These are phyloP conservation scores for Proisotoma minuta DNA, from an alignment of 2,888 invertebrate species.

Conservation along the genomic window DNA sequence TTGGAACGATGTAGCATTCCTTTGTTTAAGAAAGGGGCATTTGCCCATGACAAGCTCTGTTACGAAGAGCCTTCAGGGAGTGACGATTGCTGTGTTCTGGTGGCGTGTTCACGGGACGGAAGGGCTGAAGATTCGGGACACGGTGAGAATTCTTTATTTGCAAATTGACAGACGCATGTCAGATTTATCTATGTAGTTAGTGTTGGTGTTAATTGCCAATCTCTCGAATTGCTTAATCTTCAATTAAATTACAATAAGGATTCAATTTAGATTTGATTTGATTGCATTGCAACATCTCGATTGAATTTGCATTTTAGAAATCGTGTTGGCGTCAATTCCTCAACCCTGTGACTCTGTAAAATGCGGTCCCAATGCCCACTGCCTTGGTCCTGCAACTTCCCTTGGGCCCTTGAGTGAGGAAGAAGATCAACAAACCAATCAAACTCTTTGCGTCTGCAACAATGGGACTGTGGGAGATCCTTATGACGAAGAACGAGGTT, in stretches of 20 bases:
- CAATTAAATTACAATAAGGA: not conserved
- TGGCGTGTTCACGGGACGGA: slow-evolving; percentile 42
- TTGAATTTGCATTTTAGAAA: slow-evolving; percentile 15
- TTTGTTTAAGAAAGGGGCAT: slow-evolving; percentile 63
- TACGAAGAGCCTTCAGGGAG: slow-evolving; percentile 60
- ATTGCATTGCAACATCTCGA: not conserved
- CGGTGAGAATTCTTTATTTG: slow-evolving; percentile 5
- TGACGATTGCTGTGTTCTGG: slow-evolving; percentile 54
- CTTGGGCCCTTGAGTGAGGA: slow-evolving; percentile 39
- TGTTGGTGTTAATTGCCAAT: too few species aligned
- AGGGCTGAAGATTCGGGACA: slow-evolving; percentile 37
- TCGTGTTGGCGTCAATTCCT: slow-evolving; percentile 38
- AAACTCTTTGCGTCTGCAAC: slow-evolving; percentile 48
- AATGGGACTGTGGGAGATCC: slow-evolving; percentile 48
- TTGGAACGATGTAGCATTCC: slow-evolving; percentile 67
- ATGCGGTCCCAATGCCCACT: slow-evolving; percentile 48
- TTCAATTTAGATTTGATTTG: not conserved
- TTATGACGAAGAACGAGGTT: slow-evolving; percentile 46
- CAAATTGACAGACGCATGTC: too few species aligned
- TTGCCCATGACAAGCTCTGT: slow-evolving; percentile 66
- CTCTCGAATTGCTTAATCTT: too few species aligned
- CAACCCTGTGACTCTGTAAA: slow-evolving; percentile 48
- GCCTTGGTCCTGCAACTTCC: slow-evolving; percentile 44
- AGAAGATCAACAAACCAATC: slow-evolving; percentile 44
- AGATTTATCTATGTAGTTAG: too few species aligned